Percentiles rank a stretch among this genome's conserved stretches.
These are phyloP conservation scores for Anisognathus igniventris DNA, from an alignment of 2,797 vertebrate genomes.

Conservation along the genomic window DNA sequence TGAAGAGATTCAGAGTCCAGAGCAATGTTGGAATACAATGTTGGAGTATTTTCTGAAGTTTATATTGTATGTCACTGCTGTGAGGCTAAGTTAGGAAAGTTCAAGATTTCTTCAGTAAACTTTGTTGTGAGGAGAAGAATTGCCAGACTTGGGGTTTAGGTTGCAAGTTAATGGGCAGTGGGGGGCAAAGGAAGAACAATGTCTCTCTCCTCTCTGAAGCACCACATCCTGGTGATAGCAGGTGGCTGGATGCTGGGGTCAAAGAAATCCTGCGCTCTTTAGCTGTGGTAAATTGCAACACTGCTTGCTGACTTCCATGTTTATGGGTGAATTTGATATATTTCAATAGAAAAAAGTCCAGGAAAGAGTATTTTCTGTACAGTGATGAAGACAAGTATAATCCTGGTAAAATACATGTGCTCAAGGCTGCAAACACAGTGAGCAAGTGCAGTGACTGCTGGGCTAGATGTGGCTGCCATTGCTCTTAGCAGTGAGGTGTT, in stretches of 20 bases:
- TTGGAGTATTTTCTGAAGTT: background rate
- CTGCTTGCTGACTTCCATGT: background rate
- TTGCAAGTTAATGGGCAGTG: background rate
- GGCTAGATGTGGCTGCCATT: background rate
- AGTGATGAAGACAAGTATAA: background rate
- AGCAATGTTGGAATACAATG: background rate
- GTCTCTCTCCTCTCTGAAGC: background rate
- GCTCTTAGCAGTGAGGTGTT: background rate
- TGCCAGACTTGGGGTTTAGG: background rate
- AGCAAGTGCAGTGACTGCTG: background rate
- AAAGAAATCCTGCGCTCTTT: background rate
- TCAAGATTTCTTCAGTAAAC: background rate
- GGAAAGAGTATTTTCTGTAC: background rate
- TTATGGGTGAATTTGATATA: background rate
- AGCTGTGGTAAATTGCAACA: background rate
- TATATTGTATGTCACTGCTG: background rate
- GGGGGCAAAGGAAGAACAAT: background rate
- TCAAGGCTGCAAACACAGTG: background rate
- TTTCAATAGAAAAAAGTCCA: background rate
- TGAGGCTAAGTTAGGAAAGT: background rate
- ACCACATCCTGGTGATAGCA: background rate
- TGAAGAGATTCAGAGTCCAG: background rate
- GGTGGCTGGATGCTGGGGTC: background rate
- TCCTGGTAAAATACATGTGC: background rate
- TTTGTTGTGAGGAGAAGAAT: background rate